Percentiles rank a stretch among this genome's conserved stretches.
Conservation (phyloP, 2,888 invertebrate species). For the Branchellion lobata region DNA sequence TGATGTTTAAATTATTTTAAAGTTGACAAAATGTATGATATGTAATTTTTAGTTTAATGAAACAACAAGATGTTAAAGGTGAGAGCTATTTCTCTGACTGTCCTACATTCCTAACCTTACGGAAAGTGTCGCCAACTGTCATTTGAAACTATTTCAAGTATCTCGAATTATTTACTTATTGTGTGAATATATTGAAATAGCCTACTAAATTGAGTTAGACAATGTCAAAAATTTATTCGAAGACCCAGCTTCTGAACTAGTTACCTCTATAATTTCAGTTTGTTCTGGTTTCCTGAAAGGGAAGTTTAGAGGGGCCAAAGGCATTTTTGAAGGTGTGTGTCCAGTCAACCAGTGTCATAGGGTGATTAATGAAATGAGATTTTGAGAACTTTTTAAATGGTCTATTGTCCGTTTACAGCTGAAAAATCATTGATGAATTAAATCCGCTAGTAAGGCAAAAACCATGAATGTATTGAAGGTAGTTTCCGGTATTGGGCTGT, state of each 20-base stretch:
- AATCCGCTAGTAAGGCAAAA: not conserved
- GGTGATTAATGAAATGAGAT: not conserved
- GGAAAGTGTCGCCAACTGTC: not conserved
- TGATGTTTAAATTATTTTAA: too few relatives aligned
- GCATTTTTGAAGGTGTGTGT: slow-evolving; percentile 67
- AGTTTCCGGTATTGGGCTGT: slow-evolving; percentile 17
- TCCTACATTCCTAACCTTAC: not conserved
- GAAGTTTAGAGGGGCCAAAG: slow-evolving; percentile 72
- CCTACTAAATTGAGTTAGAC: too few relatives aligned
- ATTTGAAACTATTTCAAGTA: not conserved
- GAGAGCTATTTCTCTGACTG: not conserved
- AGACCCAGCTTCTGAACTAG: too few relatives aligned
- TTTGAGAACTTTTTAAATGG: not conserved
- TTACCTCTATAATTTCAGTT: slow-evolving; percentile 73
- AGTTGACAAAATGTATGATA: too few relatives aligned
- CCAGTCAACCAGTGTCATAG: not conserved
- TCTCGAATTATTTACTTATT: not conserved
- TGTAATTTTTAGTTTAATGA: too few relatives aligned
- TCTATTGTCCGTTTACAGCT: too few relatives aligned
- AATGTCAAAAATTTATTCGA: too few relatives aligned
- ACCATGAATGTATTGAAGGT: slow-evolving; percentile 5
- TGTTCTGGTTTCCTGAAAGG: slow-evolving; percentile 77
- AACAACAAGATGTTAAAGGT: not conserved
- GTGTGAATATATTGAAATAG: too few relatives aligned
- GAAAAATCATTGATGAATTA: too few relatives aligned